Evolutionary conservation across 2,888 invertebrate species (phyloP).

Genomic region (Ennomos quercinarius): DNA sequence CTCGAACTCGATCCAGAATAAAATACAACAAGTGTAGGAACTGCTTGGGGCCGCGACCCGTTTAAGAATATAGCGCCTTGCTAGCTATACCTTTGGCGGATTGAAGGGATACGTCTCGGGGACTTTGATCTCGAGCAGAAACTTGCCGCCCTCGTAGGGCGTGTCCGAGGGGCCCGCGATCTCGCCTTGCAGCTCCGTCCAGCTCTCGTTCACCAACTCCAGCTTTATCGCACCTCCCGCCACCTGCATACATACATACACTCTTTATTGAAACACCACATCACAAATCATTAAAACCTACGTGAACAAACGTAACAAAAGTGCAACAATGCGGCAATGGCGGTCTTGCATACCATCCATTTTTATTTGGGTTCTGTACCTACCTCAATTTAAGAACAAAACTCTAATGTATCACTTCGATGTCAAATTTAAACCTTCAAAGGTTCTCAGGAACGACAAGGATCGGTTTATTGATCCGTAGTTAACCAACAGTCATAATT

Average conservation of each 20-base stretch:
- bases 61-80: too few relatives aligned
- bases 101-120: conserved; percentile 99
- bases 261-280: too few relatives aligned
- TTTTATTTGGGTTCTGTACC: too few relatives aligned
- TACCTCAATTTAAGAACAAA: neutral
- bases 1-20: too few relatives aligned
- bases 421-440: neutral
- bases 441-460: too few relatives aligned
- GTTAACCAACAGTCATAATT: too few relatives aligned
- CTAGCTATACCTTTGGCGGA: conserved; percentile 94
- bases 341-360: too few relatives aligned
- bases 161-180: conserved; percentile 99
- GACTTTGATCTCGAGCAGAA: conserved; percentile 97
- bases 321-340: too few relatives aligned
- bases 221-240: conserved; percentile 95
- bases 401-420: neutral
- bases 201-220: conserved; percentile 95
- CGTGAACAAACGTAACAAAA: too few relatives aligned
- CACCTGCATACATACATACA: conserved; percentile 86
- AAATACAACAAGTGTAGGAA: too few relatives aligned
- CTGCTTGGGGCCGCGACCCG: too few relatives aligned
- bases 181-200: conserved; percentile 96
- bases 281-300: neutral
- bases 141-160: conserved; percentile 98
- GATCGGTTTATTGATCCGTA: too few relatives aligned